Percentiles rank a stretch among this genome's conserved stretches.
phyloP scores from a whole-genome alignment of 2,113 vertebrate genomes.

The Odocoileus hemionus region DNA sequence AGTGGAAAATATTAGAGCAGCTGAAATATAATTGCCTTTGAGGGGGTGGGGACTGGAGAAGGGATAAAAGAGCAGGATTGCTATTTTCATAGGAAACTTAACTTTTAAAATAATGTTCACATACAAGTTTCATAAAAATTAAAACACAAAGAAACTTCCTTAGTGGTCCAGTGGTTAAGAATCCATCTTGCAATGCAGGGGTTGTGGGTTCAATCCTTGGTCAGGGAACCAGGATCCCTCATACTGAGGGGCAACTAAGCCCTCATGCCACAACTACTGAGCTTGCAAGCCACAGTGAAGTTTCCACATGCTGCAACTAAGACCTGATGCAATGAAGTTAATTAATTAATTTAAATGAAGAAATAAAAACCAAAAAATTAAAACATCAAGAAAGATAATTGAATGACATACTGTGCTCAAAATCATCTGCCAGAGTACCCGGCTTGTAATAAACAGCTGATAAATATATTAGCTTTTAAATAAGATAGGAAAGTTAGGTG shows the following conservation, averaged over 20 bases:
- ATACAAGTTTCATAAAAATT: not conserved
- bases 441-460: not conserved
- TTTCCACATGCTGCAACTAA: not conserved
- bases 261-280: not conserved
- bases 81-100: not conserved
- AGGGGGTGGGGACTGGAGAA: not conserved
- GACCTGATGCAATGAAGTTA: not conserved
- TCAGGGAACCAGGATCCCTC: not conserved
- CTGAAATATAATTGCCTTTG: not conserved
- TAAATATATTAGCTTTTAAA: not conserved
- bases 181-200: not conserved
- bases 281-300: not conserved
- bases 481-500: not conserved
- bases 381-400: not conserved
- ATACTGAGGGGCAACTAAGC: not conserved
- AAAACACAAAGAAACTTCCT: not conserved
- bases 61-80: not conserved
- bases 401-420: not conserved
- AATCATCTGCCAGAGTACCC: not conserved
- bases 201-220: not conserved
- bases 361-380: not conserved
- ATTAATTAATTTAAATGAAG: not conserved
- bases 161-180: not conserved
- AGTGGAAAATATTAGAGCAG: not conserved
- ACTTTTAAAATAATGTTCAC: not conserved